A percentile compares a stretch with the other conserved stretches of the same genome.
phyloP scores from a whole-genome alignment of 2,888 invertebrate species.

The Drosophila leonis region DNA sequence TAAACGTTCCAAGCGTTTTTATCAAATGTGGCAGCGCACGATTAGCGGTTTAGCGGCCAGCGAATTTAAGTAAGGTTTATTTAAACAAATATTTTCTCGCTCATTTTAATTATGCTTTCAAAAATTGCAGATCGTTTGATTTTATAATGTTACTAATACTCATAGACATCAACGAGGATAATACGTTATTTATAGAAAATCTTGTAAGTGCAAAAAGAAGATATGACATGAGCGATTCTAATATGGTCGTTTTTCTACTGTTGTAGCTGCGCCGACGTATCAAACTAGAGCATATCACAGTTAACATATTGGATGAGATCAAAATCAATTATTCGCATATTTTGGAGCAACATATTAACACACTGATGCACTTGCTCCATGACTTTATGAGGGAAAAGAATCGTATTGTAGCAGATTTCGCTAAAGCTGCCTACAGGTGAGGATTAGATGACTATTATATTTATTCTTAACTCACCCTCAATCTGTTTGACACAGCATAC shows the following conservation, averaged over 20 bases:
- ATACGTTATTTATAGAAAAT: conserved; percentile 88
- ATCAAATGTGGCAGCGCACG: conserved; percentile 82
- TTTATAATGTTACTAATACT: conserved; percentile 89
- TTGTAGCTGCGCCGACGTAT: conserved; percentile 86
- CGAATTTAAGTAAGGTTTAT: conserved; percentile 59
- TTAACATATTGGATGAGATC: conserved; percentile 87
- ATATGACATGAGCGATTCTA: neutral
- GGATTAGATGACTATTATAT: conserved; percentile 21
- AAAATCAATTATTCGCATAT: conserved; percentile 87
- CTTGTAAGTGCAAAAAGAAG: conserved; percentile 86
- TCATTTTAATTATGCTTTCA: neutral
- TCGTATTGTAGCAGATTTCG: conserved; percentile 87
- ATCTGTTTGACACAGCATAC: conserved; percentile 61
- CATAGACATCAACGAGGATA: conserved; percentile 87
- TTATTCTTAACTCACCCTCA: neutral
- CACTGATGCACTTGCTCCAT: conserved; percentile 87
- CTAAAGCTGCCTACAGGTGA: conserved; percentile 87
- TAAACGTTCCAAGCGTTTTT: conserved; percentile 83
- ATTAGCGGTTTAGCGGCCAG: conserved; percentile 63
- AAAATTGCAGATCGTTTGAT: conserved; percentile 88
- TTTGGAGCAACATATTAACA: conserved; percentile 87
- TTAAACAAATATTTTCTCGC: rapidly evolving
- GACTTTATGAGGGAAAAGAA: conserved; percentile 87
- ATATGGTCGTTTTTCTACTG: neutral
- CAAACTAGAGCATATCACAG: conserved; percentile 87